A percentile compares a stretch with the other conserved stretches of the same genome.
Evolutionary conservation across 2,797 vertebrate genomes (phyloP).

Genomic region (Gouania willdenowi): DNA sequence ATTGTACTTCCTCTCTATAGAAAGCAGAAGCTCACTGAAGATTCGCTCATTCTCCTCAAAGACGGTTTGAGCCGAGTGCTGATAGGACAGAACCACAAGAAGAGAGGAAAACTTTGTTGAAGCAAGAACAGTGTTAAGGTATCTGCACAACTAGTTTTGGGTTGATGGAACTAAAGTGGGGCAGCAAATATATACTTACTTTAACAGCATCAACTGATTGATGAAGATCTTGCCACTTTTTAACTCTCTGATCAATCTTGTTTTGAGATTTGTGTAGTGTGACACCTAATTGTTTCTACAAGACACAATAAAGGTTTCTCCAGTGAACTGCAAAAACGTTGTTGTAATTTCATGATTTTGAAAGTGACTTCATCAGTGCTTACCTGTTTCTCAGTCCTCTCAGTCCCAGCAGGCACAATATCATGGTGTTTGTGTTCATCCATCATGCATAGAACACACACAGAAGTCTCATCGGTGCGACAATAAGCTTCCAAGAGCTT

Average conservation of each 20-base stretch:
- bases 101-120: not conserved
- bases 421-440: slow-evolving; percentile 84
- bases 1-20: slow-evolving; percentile 70
- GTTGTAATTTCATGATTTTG: too few relatives aligned
- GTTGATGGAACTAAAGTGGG: too few relatives aligned
- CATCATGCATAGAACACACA: slow-evolving; percentile 90
- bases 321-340: too few relatives aligned
- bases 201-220: slow-evolving; percentile 72
- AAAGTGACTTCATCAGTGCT: too few relatives aligned
- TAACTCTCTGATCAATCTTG: slow-evolving; percentile 74
- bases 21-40: slow-evolving; percentile 71
- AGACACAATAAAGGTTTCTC: not conserved
- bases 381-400: slow-evolving; percentile 84
- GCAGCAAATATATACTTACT: too few relatives aligned
- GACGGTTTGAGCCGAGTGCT: slow-evolving; percentile 73
- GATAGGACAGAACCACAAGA: not conserved
- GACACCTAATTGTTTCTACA: slow-evolving; percentile 73
- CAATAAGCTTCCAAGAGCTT: slow-evolving; percentile 91
- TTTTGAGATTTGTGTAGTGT: slow-evolving; percentile 74
- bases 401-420: slow-evolving; percentile 72
- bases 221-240: slow-evolving; percentile 76
- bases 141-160: too few relatives aligned
- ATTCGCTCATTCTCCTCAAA: slow-evolving; percentile 75
- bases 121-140: not conserved
- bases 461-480: slow-evolving; percentile 74